Percentiles rank a stretch among this genome's conserved stretches.
These are phyloP conservation scores for Callosobruchus maculatus DNA, from an alignment of 2,888 invertebrate species.

Conservation along the genomic window DNA sequence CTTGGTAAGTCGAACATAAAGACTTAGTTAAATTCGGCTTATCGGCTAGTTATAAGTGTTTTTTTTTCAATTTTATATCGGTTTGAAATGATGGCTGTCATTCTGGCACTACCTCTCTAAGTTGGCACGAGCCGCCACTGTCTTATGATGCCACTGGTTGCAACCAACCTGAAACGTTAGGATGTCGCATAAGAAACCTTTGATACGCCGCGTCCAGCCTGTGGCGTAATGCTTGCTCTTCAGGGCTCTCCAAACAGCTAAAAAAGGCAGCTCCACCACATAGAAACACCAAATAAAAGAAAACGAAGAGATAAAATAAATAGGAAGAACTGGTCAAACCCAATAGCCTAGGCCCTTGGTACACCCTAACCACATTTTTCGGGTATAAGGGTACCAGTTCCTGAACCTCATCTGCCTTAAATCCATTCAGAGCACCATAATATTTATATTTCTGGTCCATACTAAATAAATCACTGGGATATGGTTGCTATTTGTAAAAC, in stretches of 20 bases:
- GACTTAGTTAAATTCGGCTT: too few relatives aligned
- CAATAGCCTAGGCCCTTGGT: slow-evolving; percentile 34
- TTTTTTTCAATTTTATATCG: too few relatives aligned
- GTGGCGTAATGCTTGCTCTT: slow-evolving; percentile 56
- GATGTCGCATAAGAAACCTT: slow-evolving; percentile 57
- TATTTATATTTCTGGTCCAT: slow-evolving; percentile 19
- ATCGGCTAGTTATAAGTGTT: too few relatives aligned
- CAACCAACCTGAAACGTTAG: slow-evolving; percentile 58
- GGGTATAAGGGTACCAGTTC: slow-evolving; percentile 12
- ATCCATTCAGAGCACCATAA: background rate
- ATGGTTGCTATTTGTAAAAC: slow-evolving; percentile 5
- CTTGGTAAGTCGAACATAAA: too few relatives aligned
- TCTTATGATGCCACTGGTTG: background rate
- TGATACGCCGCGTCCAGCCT: slow-evolving; percentile 54
- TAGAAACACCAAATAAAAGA: slow-evolving; percentile 62
- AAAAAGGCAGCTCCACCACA: slow-evolving; percentile 66
- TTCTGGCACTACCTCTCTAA: too few relatives aligned
- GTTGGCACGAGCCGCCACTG: too few relatives aligned
- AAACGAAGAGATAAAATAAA: slow-evolving; percentile 54
- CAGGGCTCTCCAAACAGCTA: slow-evolving; percentile 61
- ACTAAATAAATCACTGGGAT: slow-evolving; percentile 11
- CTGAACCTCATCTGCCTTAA: background rate
- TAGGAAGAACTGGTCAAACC: slow-evolving; percentile 56
- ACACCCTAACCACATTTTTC: slow-evolving; percentile 5
- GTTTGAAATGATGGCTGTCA: too few relatives aligned